Conservation (phyloP, 2,797 vertebrate species). For the Bradypodion pumilum region DNA sequence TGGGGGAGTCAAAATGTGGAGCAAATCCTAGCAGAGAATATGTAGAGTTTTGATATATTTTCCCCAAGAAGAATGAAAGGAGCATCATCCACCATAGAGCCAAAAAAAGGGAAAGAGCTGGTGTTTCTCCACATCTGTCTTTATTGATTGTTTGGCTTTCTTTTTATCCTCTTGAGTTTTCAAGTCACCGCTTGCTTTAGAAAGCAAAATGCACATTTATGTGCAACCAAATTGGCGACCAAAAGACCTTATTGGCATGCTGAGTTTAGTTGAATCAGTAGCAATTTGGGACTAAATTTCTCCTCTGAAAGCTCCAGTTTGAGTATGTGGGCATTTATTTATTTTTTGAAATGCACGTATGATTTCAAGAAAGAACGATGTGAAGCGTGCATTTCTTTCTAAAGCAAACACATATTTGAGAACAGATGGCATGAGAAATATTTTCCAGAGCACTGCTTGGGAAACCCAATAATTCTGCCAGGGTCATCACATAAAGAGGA, state of each 20-base stretch:
- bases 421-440: not conserved
- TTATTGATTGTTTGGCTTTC: not conserved
- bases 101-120: not conserved
- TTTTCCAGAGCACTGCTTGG: not conserved
- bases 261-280: slow-evolving; percentile 66
- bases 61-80: not conserved
- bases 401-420: slow-evolving; percentile 7
- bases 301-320: not conserved
- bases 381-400: not conserved
- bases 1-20: no score
- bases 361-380: not conserved
- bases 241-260: no score
- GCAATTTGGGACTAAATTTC: slow-evolving; percentile 27
- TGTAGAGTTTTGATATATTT: no score
- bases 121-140: not conserved
- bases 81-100: not conserved
- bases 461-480: not conserved
- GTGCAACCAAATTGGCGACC: not conserved
- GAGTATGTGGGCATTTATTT: no score
- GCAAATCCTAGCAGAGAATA: no score
- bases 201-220: not conserved
- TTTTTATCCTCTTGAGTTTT: not conserved
- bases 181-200: slow-evolving; percentile 16
- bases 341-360: no score
- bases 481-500: not conserved